Percentiles rank a stretch among this genome's conserved stretches.
These are phyloP conservation scores for Chydorus sphaericus DNA, from an alignment of 2,888 invertebrate genomes.

Conservation along the genomic window DNA sequence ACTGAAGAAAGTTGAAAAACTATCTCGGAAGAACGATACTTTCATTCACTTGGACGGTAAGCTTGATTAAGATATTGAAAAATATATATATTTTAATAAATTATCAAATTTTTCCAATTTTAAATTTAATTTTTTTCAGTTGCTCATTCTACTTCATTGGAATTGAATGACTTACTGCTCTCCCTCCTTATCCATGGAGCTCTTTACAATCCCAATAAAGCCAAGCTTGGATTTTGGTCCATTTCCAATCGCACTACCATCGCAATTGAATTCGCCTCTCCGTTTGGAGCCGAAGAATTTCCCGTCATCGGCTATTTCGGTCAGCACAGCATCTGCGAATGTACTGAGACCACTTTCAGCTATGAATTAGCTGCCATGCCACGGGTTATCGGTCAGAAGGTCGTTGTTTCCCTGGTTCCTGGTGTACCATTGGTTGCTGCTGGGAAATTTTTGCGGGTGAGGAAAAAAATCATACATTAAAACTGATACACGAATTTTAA, in stretches of 20 bases:
- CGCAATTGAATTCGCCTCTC: conserved; percentile 5
- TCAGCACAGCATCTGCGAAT: background rate
- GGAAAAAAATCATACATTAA: too few relatives aligned
- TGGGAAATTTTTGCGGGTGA: conserved; percentile 1
- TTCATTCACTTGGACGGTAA: conserved; percentile 3
- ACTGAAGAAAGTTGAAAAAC: background rate
- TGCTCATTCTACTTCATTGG: conserved; percentile 1
- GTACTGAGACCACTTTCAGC: background rate
- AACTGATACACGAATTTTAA: too few relatives aligned
- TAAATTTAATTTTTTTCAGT: too few relatives aligned
- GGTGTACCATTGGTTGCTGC: background rate
- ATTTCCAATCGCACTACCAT: background rate
- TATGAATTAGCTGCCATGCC: conserved; percentile 6
- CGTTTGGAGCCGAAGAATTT: background rate
- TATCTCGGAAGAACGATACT: background rate
- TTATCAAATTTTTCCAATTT: too few relatives aligned
- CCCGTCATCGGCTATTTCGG: background rate
- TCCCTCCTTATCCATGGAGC: conserved; percentile 7
- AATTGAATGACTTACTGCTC: conserved; percentile 9
- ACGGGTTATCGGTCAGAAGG: background rate
- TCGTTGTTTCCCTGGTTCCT: background rate
- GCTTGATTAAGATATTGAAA: too few relatives aligned
- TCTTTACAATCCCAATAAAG: conserved; percentile 1
- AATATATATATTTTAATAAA: too few relatives aligned
- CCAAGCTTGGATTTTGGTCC: conserved; percentile 9